Base-by-base conservation (phyloP, 2,113 vertebrate genomes). In the Microtus ochrogaster region DNA sequence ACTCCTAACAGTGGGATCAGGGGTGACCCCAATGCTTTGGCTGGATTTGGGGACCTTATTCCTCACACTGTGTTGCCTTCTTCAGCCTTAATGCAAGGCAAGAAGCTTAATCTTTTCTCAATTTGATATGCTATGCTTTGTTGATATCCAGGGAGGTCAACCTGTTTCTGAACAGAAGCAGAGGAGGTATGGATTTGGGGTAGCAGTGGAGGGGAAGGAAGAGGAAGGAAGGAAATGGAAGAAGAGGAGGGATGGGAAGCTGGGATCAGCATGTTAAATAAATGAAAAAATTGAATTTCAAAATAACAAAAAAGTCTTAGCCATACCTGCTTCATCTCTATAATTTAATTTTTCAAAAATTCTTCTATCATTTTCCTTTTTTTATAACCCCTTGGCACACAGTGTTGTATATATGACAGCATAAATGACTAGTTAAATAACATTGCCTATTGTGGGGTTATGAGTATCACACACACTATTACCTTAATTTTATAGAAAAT, bases 351-450 rank as follows among this genome's bases (percentile, higher is more conserved):
- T 16, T 22, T 68, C 63, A n/a, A 24, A 22, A n/a, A 3, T 4
- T 58, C 49, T 30, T 61, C 17, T 1, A 3, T 44, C 5, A 41
- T 58, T 8, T 47, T 47, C n/a, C 47, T 41, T 28, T 9, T 9
- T 19, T 5, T 16, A 5, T 21, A 24, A 21, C 3, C 41, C 8
- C 0, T n/a, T 11, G 19, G 6, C 8, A 6, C 30, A 65, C 10
- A 24, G 17, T 44, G 66, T 44, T 22, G 9, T 8, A 24, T 26
- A 30, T 65, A 63, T 76, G 44, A 73, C 47, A 26, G 36, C 21
- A 47, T 3, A 52, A 47, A 28, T 41, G 5, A 26, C 13, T 55
- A 39, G 39, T 74, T 39, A 95, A 41, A 30, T 13, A 41, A 4
- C 6, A 70, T 5, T 13, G 10, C 21, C 16, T 13, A 2, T 58